Conservation (phyloP, 2,888 invertebrate genomes). For the Autographa pulchrina region DNA sequence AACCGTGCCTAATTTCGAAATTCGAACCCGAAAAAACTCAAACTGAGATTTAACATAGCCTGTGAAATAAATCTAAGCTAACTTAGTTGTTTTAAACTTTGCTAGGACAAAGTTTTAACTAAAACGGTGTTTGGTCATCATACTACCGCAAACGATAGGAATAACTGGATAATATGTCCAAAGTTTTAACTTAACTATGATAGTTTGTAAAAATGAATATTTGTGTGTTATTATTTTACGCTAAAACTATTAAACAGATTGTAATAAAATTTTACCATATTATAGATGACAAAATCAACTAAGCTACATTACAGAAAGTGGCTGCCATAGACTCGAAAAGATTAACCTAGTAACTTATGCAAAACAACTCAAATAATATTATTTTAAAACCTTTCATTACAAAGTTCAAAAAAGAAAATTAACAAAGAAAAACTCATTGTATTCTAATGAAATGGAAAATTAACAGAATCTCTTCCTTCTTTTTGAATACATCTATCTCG, state of each 20-base stretch:
- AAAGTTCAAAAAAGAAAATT: constrained; percentile 60
- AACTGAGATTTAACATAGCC: neutral
- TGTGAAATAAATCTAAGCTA: neutral
- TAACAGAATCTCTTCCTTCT: constrained; percentile 67
- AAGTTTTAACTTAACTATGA: too few relatives aligned
- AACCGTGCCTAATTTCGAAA: neutral
- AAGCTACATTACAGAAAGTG: too few relatives aligned
- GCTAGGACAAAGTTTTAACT: neutral
- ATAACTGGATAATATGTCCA: too few relatives aligned
- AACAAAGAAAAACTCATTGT: constrained; percentile 72
- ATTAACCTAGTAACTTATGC: constrained; percentile 27
- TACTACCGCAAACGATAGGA: neutral
- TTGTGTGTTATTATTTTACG: too few relatives aligned
- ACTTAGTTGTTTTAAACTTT: too few relatives aligned
- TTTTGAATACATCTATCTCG: constrained; percentile 65
- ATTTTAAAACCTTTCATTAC: constrained; percentile 41
- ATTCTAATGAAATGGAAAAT: constrained; percentile 77
- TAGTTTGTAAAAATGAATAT: too few relatives aligned
- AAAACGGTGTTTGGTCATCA: neutral
- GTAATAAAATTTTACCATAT: too few relatives aligned
- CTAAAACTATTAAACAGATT: too few relatives aligned
- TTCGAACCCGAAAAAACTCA: neutral
- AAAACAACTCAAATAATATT: constrained; percentile 24
- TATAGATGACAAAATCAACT: too few relatives aligned
- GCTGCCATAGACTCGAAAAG: neutral